Evolutionary conservation across 2,888 invertebrate genomes (phyloP), one percentile per base, ranked within the genome.

Genomic region (Rapana venosa): DNA sequence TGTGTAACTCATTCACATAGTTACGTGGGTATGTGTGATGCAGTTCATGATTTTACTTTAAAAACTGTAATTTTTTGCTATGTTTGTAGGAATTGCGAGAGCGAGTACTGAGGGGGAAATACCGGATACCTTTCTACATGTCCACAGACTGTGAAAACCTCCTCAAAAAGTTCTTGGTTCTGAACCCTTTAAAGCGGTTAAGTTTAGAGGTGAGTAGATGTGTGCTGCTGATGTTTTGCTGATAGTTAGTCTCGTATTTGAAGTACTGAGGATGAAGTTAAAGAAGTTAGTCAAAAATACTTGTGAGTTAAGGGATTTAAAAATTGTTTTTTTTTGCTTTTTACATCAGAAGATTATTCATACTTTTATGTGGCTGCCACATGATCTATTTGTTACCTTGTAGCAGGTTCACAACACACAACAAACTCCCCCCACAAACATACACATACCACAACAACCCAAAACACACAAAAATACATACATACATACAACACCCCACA

Each of bases 51-150:
- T 74, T 26, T 74, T 5, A 32, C 77, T 6, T 32, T 79, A 15
- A 32, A 32, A 22, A 61, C 32, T 15, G 32, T 32, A 32, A 20
- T 32, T 35, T 79, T 20, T 11, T 79, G 81, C 26, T 83, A 22
- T 90, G 85, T 61, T 94, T 94, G 61, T 94, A 96, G 96, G 99
- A 99, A 96, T 97, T 99, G 91, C 97, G 99, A 94, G 99, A 99
- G 97, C 97, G 99, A 93, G 99, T 99, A 94, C 97, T 99, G 94
- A 97, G 99, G 94, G 99, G 99, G 94, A 99, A 99, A 97, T 99
- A 99, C 97, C 98, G 99, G 97, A 99, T 99, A 97, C 99, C 99
- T 91, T 99, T 99, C 97, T 99, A 99, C 97, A 99, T 99, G 99
- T 99, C 99, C 93, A 99, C 99, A 94, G 99, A 99, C 97, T 99